Conservation (phyloP, 2,797 vertebrate species). For the Helostoma temminkii region DNA sequence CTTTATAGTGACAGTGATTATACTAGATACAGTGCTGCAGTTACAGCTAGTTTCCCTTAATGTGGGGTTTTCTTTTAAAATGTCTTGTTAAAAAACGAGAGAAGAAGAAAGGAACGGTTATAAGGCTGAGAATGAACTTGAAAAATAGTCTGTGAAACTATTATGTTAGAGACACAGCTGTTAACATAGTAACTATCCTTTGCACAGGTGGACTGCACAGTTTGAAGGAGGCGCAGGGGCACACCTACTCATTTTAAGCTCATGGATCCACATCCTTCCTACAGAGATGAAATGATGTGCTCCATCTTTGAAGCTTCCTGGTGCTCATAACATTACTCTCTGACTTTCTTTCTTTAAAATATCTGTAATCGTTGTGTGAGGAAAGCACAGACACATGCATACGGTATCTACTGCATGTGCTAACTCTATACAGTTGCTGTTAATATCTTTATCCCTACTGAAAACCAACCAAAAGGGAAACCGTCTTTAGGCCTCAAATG, state of each 20-base stretch:
- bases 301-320: background rate
- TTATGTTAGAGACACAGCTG: slow-evolving; percentile 36
- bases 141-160: slow-evolving; percentile 60
- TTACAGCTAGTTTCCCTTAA: slow-evolving; percentile 34
- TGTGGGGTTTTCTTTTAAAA: slow-evolving; percentile 47
- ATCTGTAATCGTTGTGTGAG: background rate
- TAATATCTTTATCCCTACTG: too few relatives aligned
- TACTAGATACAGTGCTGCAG: slow-evolving; percentile 13
- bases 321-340: background rate
- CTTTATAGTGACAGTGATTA: slow-evolving; percentile 55
- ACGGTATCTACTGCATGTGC: background rate
- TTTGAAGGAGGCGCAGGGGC: slow-evolving; percentile 19
- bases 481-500: slow-evolving; percentile 7
- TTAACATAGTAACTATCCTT: slow-evolving; percentile 18
- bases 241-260: slow-evolving; percentile 24
- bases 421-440: too few relatives aligned
- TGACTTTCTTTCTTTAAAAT: background rate
- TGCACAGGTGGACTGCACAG: slow-evolving; percentile 1
- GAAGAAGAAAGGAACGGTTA: slow-evolving; percentile 42
- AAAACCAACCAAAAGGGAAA: background rate
- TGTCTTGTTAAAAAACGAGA: slow-evolving; percentile 44
- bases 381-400: background rate
- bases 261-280: slow-evolving; percentile 1
- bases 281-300: slow-evolving; percentile 3
- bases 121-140: slow-evolving; percentile 49